Evolutionary conservation across 2,113 vertebrate species (phyloP).

Genomic region (Bubalus kerabau): DNA sequence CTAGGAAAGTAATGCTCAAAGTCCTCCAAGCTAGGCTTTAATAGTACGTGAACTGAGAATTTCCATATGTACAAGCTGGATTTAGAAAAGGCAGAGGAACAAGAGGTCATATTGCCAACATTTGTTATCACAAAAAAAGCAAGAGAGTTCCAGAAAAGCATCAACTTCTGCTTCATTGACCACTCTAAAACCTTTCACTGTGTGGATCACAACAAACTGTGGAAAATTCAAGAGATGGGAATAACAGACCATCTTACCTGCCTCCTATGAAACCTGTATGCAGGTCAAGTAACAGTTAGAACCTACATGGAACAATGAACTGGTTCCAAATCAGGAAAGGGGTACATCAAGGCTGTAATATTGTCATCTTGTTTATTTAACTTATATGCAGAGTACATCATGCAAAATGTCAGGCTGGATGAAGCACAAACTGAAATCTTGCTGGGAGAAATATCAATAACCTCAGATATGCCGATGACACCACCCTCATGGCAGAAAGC

Average conservation of each 20-base stretch:
- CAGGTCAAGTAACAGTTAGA: background rate
- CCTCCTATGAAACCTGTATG: background rate
- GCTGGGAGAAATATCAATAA: background rate
- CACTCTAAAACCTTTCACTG: background rate
- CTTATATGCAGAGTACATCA: background rate
- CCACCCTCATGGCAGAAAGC: background rate
- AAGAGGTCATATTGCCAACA: background rate
- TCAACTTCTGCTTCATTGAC: background rate
- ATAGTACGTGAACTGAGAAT: accelerated
- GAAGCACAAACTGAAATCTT: background rate
- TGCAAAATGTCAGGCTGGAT: background rate
- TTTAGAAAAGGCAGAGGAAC: background rate
- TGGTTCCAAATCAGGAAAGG: background rate
- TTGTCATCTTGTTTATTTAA: background rate
- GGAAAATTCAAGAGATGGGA: background rate
- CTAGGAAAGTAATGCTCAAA: background rate
- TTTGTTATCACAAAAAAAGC: background rate
- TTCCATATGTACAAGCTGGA: background rate
- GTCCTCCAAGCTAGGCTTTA: background rate
- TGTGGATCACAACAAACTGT: background rate
- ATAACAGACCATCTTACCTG: background rate
- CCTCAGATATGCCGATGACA: background rate
- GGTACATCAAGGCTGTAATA: background rate
- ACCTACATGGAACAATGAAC: background rate
- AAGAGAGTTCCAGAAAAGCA: background rate